phyloP scores from a whole-genome alignment of 2,888 invertebrate species.

The Morpho helenor region DNA sequence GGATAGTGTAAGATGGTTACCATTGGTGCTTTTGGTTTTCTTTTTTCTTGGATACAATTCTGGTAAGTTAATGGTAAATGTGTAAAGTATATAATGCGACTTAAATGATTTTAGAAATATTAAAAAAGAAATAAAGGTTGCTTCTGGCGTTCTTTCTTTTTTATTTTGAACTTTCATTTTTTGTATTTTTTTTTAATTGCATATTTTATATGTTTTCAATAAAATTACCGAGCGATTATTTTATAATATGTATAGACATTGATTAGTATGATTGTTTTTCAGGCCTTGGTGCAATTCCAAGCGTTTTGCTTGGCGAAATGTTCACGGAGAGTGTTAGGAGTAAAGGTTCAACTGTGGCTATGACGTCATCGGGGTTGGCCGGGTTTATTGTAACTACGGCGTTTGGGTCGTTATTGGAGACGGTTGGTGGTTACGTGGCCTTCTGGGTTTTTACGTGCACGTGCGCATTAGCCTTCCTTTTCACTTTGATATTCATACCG shows the following conservation, averaged over 20 bases:
- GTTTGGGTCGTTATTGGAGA: slow-evolving; percentile 29
- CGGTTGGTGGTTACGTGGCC: slow-evolving; percentile 78
- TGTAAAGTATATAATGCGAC: too few relatives aligned
- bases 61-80: slow-evolving; percentile 33
- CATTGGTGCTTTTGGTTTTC: slow-evolving; percentile 36
- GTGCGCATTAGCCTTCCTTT: slow-evolving; percentile 74
- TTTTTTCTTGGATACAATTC: slow-evolving; percentile 42
- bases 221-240: too few relatives aligned
- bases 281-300: slow-evolving; percentile 32
- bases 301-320: slow-evolving; percentile 30
- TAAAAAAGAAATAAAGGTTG: too few relatives aligned
- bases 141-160: too few relatives aligned
- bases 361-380: slow-evolving; percentile 24
- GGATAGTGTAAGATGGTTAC: slow-evolving; percentile 37
- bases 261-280: slow-evolving; percentile 4
- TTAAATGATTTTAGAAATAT: too few relatives aligned
- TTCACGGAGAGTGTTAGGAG: slow-evolving; percentile 31
- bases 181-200: too few relatives aligned
- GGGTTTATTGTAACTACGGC: slow-evolving; percentile 27
- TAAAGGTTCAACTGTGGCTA: slow-evolving; percentile 28
- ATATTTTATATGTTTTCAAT: too few relatives aligned
- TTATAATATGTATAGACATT: too few relatives aligned
- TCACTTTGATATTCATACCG: slow-evolving; percentile 82
- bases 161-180: too few relatives aligned
- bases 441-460: slow-evolving; percentile 81